Conservation (phyloP, 2,888 invertebrate genomes). For the Blastobasis lacticolella region DNA sequence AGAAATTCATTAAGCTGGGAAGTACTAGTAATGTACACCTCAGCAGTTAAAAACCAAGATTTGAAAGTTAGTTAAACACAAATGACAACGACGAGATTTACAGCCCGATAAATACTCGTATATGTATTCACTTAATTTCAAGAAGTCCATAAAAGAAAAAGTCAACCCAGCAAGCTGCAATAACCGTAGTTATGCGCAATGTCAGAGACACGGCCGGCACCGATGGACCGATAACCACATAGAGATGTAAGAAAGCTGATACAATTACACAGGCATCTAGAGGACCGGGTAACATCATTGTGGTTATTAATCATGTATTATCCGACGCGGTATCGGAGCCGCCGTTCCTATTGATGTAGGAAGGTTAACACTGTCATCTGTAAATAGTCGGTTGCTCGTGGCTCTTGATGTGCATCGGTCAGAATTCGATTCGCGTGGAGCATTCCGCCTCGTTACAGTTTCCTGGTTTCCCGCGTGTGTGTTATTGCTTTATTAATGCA, state of each 20-base stretch:
- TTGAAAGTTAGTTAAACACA: no score
- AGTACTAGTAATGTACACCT: no score
- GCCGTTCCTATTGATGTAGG: conserved; percentile 9
- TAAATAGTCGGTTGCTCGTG: conserved; percentile 20
- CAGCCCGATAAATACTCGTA: no score
- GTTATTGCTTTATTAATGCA: conserved; percentile 14
- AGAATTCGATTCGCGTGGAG: conserved; percentile 19
- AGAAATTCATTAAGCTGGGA: no score
- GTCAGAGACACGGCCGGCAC: conserved; percentile 1
- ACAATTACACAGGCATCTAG: conserved; percentile 56
- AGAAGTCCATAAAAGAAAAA: neutral
- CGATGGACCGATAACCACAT: neutral
- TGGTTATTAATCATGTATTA: conserved; percentile 47
- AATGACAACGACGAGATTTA: no score
- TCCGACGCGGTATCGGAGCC: conserved; percentile 30
- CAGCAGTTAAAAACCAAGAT: no score
- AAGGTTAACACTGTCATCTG: conserved; percentile 9
- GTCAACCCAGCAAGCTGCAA: neutral
- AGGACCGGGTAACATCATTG: conserved; percentile 50
- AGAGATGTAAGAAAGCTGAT: conserved; percentile 46
- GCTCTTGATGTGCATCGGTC: conserved; percentile 21
- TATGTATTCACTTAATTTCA: neutral
- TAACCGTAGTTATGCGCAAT: neutral
- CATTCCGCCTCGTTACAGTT: conserved; percentile 29
- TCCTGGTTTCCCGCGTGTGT: conserved; percentile 27